phyloP scores from a whole-genome alignment of 2,888 invertebrate genomes.

The Tinea trinotella region DNA sequence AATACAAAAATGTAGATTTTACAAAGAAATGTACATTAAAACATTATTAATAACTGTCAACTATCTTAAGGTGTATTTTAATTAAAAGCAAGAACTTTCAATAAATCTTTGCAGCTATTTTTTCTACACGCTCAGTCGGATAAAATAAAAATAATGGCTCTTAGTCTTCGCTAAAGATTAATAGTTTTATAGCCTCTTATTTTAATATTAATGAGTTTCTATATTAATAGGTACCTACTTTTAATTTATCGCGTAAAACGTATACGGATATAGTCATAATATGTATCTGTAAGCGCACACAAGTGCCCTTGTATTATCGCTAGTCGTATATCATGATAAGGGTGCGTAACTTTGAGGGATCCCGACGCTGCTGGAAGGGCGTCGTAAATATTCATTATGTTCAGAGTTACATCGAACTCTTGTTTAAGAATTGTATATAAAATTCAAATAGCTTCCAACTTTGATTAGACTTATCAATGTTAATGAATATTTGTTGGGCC shows the following conservation, averaged over 20 bases:
- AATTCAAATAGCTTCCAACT: slow-evolving; percentile 15
- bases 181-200: not conserved
- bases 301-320: slow-evolving; percentile 19
- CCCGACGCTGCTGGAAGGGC: slow-evolving; percentile 23
- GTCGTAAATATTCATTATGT: slow-evolving; percentile 43
- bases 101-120: not conserved
- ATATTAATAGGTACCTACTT: not conserved
- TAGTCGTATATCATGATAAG: slow-evolving; percentile 34
- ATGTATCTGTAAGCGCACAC: not conserved
- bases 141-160: slow-evolving; percentile 9
- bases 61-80: not conserved
- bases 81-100: not conserved
- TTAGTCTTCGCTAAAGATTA: not conserved
- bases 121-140: not conserved
- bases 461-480: slow-evolving; percentile 16
- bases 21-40: not conserved
- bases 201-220: not conserved
- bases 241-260: not conserved
- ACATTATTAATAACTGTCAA: not conserved
- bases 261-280: not conserved
- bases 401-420: slow-evolving; percentile 34
- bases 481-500: slow-evolving; percentile 6
- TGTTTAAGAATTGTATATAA: slow-evolving; percentile 28
- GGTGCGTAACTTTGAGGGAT: slow-evolving; percentile 27
- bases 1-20: not conserved